Percentiles rank a stretch among this genome's conserved stretches.
These are phyloP conservation scores for Hydrolagus colliei DNA, from an alignment of 2,797 vertebrate species.

Conservation along the genomic window DNA sequence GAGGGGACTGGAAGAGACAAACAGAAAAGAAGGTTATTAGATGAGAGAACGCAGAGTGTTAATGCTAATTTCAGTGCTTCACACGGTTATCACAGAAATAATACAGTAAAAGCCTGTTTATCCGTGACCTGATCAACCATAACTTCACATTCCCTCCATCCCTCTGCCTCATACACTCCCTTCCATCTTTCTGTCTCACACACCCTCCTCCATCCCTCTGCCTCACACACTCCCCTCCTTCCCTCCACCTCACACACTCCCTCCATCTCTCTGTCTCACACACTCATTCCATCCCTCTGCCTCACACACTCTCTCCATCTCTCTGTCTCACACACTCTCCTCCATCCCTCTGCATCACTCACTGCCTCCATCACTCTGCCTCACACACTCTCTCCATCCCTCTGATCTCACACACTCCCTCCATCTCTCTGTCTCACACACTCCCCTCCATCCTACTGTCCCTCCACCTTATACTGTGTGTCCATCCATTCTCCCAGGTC, in stretches of 20 bases:
- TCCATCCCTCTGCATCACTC: too few species aligned
- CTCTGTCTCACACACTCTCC: neutral
- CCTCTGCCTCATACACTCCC: neutral
- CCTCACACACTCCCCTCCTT: neutral
- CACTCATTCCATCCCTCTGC: too few species aligned
- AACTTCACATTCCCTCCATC: too few species aligned
- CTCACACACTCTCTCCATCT: too few species aligned
- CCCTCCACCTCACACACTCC: too few species aligned
- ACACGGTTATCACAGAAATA: too few species aligned
- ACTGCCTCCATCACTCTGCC: too few species aligned
- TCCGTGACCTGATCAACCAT: too few species aligned
- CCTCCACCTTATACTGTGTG: too few species aligned
- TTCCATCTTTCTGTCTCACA: neutral
- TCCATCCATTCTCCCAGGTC: too few species aligned
- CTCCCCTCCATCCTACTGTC: neutral
- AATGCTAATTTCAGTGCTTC: neutral
- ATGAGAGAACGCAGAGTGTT: constrained; percentile 64
- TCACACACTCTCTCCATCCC: neutral
- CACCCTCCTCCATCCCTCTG: neutral
- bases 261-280: neutral
- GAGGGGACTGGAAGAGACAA: constrained; percentile 89
- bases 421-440: too few species aligned
- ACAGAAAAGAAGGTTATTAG: constrained; percentile 70
- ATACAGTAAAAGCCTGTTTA: neutral
- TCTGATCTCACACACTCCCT: neutral